Evolutionary conservation across 2,888 invertebrate species (phyloP).

Genomic region (Athalia circularis): DNA sequence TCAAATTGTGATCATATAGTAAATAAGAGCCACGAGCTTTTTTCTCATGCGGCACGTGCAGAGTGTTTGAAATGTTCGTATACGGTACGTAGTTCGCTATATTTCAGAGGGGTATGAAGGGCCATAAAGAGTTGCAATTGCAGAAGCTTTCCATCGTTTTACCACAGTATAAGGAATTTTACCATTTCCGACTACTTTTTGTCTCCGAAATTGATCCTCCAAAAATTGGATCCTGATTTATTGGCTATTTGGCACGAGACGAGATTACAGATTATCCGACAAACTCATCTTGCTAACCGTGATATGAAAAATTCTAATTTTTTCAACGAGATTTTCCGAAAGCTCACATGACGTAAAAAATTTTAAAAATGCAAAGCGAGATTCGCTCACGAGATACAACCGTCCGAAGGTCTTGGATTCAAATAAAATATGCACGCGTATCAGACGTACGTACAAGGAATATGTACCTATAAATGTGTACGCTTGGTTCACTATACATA

Average conservation of each 20-base stretch:
- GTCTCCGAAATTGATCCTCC: no score
- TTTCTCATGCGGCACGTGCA: not conserved
- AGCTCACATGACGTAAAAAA: not conserved
- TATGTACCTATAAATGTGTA: not conserved
- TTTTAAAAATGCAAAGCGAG: not conserved
- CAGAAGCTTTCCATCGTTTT: no score
- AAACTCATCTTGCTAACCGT: no score
- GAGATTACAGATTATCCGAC: no score
- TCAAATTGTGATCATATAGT: constrained; percentile 8
- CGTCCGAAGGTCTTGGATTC: not conserved
- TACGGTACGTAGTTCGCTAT: not conserved
- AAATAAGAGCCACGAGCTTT: constrained; percentile 11
- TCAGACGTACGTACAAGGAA: no score
- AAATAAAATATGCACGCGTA: not conserved
- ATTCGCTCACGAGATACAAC: not conserved
- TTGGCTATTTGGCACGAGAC: no score
- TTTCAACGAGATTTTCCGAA: not conserved
- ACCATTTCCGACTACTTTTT: no score
- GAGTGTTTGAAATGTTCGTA: not conserved
- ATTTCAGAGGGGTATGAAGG: no score
- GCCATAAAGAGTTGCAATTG: no score
- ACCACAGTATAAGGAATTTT: no score
- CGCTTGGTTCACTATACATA: not conserved
- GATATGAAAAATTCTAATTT: no score
- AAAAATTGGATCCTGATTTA: no score